Evolutionary conservation across 2,888 invertebrate genomes (phyloP).

Genomic region (Prosopocoilus inquinatus): DNA sequence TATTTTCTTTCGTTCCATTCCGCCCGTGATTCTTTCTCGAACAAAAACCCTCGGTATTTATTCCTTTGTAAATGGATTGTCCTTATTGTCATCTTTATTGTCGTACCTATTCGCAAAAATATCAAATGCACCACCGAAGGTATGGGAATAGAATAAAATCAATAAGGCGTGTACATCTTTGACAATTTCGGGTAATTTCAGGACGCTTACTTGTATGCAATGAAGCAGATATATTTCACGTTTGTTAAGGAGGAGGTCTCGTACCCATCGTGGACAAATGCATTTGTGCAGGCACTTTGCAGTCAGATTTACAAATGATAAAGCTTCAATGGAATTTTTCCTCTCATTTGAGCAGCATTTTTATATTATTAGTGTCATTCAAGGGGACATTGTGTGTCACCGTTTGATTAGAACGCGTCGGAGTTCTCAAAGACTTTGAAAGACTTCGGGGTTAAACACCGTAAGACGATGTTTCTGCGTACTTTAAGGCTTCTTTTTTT

Average conservation of each 20-base stretch:
- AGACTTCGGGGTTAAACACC: conserved; percentile 1
- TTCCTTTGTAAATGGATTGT: conserved; percentile 24
- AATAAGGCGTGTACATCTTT: conserved; percentile 22
- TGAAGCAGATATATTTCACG: conserved; percentile 10
- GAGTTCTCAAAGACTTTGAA: conserved; percentile 2
- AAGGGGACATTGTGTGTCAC: conserved; percentile 6
- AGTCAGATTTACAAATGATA: conserved; percentile 11
- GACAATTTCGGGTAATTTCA: conserved; percentile 22
- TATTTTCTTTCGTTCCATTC: conserved; percentile 26
- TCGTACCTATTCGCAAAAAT: conserved; percentile 25
- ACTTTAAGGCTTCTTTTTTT: neutral
- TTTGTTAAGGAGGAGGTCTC: conserved; percentile 1
- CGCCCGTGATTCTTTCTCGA: conserved; percentile 22
- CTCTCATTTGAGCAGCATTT: conserved; percentile 10
- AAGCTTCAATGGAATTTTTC: conserved; percentile 4
- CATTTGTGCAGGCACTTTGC: conserved; percentile 1
- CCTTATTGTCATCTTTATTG: conserved; percentile 21
- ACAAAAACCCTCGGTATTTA: conserved; percentile 19
- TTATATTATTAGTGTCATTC: conserved; percentile 13
- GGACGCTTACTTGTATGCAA: conserved; percentile 16
- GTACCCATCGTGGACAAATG: neutral
- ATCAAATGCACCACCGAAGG: conserved; percentile 23
- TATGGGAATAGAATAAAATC: conserved; percentile 24
- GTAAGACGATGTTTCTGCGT: neutral
- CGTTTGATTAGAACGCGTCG: neutral